Evolutionary conservation across 2,113 vertebrate species (phyloP).

Genomic region (Phaethornis superciliosus): DNA sequence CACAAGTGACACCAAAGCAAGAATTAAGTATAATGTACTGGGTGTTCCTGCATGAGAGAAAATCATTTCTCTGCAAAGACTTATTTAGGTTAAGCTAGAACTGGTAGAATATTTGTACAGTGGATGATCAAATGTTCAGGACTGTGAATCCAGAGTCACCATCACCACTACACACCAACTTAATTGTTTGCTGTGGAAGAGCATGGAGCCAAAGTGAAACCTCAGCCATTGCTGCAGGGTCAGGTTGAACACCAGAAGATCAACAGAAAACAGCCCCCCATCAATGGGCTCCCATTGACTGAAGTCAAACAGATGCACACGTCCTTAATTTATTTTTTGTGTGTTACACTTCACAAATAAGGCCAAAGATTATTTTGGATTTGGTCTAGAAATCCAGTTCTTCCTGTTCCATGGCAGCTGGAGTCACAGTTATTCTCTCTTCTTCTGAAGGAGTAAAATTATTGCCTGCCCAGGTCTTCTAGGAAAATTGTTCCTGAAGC

Average conservation of each 20-base stretch:
- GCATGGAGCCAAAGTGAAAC: neutral
- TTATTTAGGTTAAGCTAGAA: neutral
- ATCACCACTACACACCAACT: rapidly evolving
- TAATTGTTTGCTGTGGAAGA: neutral
- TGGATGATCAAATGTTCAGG: neutral
- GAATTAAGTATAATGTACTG: neutral
- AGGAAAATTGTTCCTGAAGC: neutral
- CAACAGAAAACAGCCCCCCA: neutral
- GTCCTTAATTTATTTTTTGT: neutral
- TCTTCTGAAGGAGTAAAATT: neutral
- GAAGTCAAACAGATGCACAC: neutral
- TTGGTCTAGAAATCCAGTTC: neutral
- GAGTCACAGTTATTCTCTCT: neutral
- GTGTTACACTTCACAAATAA: neutral
- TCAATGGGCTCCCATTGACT: no score
- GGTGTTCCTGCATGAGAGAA: neutral
- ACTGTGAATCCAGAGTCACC: neutral
- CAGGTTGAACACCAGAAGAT: neutral
- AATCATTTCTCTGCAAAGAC: rapidly evolving
- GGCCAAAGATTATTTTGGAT: neutral
- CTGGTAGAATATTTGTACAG: neutral
- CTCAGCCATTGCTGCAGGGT: neutral
- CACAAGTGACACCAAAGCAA: neutral
- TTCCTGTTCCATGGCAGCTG: neutral
- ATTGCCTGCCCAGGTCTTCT: neutral